phyloP scores from a whole-genome alignment of 2,113 vertebrate species.

The Picathartes gymnocephalus region DNA sequence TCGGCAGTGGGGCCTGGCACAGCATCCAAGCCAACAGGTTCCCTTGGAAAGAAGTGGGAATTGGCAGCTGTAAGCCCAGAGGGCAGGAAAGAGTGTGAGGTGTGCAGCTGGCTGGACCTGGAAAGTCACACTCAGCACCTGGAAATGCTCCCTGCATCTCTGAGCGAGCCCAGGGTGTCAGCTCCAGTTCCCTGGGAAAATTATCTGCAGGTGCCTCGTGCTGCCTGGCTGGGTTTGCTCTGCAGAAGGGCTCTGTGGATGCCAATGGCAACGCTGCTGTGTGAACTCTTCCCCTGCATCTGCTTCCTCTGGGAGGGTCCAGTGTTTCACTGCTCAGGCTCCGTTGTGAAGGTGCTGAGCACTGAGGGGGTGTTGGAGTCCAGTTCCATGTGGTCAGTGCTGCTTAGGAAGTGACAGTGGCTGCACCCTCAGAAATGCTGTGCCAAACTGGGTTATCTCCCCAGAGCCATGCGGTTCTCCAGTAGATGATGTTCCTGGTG shows the following conservation, averaged over 20 bases:
- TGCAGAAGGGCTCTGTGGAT: background rate
- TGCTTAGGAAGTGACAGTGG: background rate
- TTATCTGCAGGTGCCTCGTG: background rate
- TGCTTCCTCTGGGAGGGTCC: background rate
- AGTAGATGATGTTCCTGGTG: background rate
- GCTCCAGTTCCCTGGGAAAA: background rate
- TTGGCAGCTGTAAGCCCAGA: background rate
- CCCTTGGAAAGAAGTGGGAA: background rate
- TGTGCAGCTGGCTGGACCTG: background rate
- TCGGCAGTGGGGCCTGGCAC: background rate
- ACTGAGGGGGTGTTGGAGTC: rapidly evolving
- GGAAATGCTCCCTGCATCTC: background rate
- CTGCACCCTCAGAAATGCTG: background rate
- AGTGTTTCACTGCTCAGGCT: background rate
- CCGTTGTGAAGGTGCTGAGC: background rate
- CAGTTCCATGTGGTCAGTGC: background rate
- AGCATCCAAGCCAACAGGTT: background rate
- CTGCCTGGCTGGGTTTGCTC: background rate
- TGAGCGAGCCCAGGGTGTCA: background rate
- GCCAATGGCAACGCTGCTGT: rapidly evolving
- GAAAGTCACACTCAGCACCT: background rate
- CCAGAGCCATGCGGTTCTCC: background rate
- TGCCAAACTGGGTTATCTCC: background rate
- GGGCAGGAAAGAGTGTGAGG: background rate
- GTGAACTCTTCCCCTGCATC: background rate